Evolutionary conservation across 2,113 vertebrate genomes (phyloP), one percentile per base, ranked within the genome.

Genomic region (Catharus fuscescens): DNA sequence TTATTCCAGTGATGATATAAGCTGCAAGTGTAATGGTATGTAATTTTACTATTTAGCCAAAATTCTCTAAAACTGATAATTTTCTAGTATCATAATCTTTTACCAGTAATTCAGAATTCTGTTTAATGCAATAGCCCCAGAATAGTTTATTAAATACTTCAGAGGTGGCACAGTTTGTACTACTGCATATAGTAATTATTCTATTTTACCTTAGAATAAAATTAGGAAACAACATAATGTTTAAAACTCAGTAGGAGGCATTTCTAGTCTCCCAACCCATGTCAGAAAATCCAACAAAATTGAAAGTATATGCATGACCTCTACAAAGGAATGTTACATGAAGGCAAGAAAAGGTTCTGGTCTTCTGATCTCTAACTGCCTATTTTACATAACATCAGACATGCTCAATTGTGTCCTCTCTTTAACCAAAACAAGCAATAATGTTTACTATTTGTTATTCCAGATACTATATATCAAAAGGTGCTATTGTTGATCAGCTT

Each of bases 381-480:
- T n/a, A 3, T 52, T 88, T 59, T 61, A 8, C 20, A 3, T 85
- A 42, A 34, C 10, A 5, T 71, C 20, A 36, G 2, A 54, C 11
- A 4, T 48, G 3, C 16, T 79, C 24, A 20, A 4, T 74, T 77
- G 8, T 59, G 38, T 90, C 25, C 47, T 94, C 52, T 76, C 8
- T 91, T 86, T 96, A 95, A 57, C 56, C 38, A 64, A 83, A 57
- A 62, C 21, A 72, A 95, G n/a, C 10, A 67, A 59, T 84, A 93
- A 92, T 69, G 38, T 86, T 91, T 88, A 48, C 45, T 67, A 21
- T 81, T 96, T 91, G 89, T 62, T 81, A 20, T 94, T 98, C 24
- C 78, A 99, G 99, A 95, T 99, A 98, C 96, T 99, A 99, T 97
- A 99, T 99, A 98, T 99, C 99, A 81, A 99, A 99, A 98, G 99